Evolutionary conservation across 2,888 invertebrate genomes (phyloP), one percentile per base, ranked within the genome.

Genomic region (Leucophenga montana): DNA sequence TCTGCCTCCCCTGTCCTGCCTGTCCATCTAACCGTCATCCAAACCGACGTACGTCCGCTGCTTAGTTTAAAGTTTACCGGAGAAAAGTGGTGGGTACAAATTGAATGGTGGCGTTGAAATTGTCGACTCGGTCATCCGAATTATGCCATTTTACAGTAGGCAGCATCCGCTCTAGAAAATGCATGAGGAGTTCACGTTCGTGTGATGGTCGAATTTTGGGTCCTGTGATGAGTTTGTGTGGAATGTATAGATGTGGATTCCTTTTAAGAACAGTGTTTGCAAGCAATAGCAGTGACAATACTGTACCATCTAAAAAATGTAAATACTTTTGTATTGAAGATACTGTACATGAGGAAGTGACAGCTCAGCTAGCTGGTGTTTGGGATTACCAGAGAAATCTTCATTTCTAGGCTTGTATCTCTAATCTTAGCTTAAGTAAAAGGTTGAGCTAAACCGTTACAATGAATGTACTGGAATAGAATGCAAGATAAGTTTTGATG

Each of bases 71-170:
- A 46, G 71, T 33, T 65, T 65, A 65, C 22, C 27, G 6, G 22
- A 27, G 27, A 27, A 20, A 27, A 20, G 6, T 14, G 57, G 1
- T 14, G 31, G 33, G 59, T 8, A 16, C 14, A 27, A 18, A 44
- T 22, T 20, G 27, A n/a, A 31, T 33, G 54, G 16, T 69, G 66
- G 72, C 70, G 70, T 67, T 67, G 56, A 70, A 75, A 71, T 72
- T 74, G 76, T 76, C 72, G 73, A 78, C 73, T 77, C 78, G 80
- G 83, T 83, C 80, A 82, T 77, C 78, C 77, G 74, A 83, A 82
- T 76, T 77, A 75, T 78, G 79, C 73, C 79, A 82, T 80, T 78
- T 75, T 75, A 71, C 72, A 73, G 73, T 68, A 57, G 56, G 73
- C 69, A 57, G 56, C 68, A 72, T 68, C 70, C 61, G 48, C 14